Conservation (phyloP, 2,113 vertebrate genomes). For the Chamaetylas fuelleborni region DNA sequence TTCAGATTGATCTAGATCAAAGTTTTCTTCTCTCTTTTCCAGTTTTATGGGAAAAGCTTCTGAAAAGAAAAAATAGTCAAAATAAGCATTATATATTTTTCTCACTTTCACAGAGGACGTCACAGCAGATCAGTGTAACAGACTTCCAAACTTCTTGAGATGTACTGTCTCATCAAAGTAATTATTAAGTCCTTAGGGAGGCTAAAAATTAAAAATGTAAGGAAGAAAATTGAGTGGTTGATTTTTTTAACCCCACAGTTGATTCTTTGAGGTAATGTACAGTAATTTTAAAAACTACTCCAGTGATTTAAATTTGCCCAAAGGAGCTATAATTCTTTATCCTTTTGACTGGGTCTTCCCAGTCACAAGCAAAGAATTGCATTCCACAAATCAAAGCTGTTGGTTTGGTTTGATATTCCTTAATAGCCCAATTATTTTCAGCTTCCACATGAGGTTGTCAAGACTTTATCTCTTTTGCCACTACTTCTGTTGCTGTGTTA, state of each 20-base stretch:
- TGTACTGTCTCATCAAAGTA: not conserved
- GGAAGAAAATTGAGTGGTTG: not conserved
- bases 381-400: not conserved
- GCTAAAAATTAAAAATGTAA: not conserved
- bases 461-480: not conserved
- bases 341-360: not conserved
- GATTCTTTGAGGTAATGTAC: not conserved
- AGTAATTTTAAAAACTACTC: not conserved
- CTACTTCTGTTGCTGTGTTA: fast-evolving
- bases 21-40: not conserved
- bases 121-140: not conserved
- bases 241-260: not conserved
- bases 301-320: not conserved
- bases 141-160: not conserved
- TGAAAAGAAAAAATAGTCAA: not conserved
- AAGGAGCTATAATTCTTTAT: not conserved
- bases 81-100: not conserved
- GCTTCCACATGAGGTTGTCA: not conserved
- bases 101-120: not conserved
- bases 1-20: not conserved
- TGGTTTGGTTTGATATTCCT: not conserved
- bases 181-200: not conserved
- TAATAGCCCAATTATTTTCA: not conserved
- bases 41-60: not conserved
- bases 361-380: not conserved